Evolutionary conservation across 2,888 invertebrate species (phyloP).

Genomic region (Melipona bicolor): DNA sequence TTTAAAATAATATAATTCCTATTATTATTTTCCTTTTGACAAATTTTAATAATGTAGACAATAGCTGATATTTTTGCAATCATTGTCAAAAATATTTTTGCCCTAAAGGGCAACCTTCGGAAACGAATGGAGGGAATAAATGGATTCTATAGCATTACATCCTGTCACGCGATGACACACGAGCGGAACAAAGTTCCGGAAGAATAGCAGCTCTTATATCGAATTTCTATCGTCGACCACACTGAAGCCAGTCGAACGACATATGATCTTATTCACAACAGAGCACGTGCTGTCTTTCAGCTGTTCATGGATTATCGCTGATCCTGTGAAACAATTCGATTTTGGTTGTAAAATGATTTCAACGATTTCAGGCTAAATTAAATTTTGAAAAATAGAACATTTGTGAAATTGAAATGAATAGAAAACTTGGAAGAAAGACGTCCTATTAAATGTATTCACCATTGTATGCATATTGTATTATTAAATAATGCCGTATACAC

Average conservation of each 20-base stretch:
- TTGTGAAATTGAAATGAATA: background rate
- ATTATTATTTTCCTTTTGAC: background rate
- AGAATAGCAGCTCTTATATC: slow-evolving; percentile 52
- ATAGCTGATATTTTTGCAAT: background rate
- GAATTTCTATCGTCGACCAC: slow-evolving; percentile 53
- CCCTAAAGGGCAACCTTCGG: background rate
- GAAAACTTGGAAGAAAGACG: background rate
- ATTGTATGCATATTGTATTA: background rate
- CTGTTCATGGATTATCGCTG: slow-evolving; percentile 23
- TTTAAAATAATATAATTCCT: background rate
- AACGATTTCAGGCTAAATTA: slow-evolving; percentile 7
- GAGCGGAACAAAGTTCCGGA: slow-evolving; percentile 66
- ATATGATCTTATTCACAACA: slow-evolving; percentile 50
- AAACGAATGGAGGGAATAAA: slow-evolving; percentile 23
- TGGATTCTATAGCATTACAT: slow-evolving; percentile 31
- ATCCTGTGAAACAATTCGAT: slow-evolving; percentile 18
- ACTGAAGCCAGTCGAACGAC: slow-evolving; percentile 54
- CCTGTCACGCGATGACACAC: slow-evolving; percentile 72
- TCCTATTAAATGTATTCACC: background rate
- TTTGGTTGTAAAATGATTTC: background rate
- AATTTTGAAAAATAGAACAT: background rate
- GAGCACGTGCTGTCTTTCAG: slow-evolving; percentile 54
- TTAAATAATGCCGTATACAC: background rate
- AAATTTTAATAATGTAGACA: background rate
- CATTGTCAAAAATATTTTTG: background rate